Base-by-base conservation (phyloP, 2,113 vertebrate genomes). In the Paramisgurnus dabryanus region DNA sequence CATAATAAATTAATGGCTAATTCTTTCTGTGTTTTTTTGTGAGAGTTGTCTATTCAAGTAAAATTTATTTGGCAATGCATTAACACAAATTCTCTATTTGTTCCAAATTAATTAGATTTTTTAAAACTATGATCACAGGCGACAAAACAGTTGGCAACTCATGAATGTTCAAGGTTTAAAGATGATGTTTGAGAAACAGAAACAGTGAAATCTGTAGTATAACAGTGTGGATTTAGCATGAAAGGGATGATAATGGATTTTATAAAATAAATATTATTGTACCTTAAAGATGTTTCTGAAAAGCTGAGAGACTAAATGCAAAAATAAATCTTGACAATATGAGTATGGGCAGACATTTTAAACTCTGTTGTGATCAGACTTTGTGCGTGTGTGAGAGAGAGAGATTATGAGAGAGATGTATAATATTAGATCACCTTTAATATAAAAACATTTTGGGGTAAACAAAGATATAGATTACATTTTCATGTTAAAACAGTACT, bases 401-500 rank as follows among this genome's bases (percentile, higher is more conserved):
- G 41, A 22, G 27, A 39, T 53, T 1, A 13, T 53, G 50, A 13
- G 50, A 13, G 50, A 5, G 47, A 49, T 49, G 47, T 49, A 3
- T 10, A 12, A 49, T 49, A 12, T 12, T 11, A 49, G 2, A 11
- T 49, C 6, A 49, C 47, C 22, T 6, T 55, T 7, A 57, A 66
- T 7, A 22, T n/a, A 4, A 43, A 66, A 45, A 22, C 7, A 13
- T 7, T 53, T 39, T 57, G 15, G 47, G 18, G 4, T 27, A 68
- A 9, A 65, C 7, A 70, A 69, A 61, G 40, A 65, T 3, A 72
- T 0, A 0, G 57, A 15, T 39, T 34, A 50, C 60, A 76, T 6
- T 15, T 65, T 71, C 34, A 83, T 65, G 85, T 87, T 79, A 64
- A 77, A 67, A 80, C 17, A 22, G 17, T 68, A 80, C 72, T 91